Evolutionary conservation across 1,140 invertebrate species (phyloP), one percentile per base, ranked within the genome.

Genomic region (Bactericera cockerelli): DNA sequence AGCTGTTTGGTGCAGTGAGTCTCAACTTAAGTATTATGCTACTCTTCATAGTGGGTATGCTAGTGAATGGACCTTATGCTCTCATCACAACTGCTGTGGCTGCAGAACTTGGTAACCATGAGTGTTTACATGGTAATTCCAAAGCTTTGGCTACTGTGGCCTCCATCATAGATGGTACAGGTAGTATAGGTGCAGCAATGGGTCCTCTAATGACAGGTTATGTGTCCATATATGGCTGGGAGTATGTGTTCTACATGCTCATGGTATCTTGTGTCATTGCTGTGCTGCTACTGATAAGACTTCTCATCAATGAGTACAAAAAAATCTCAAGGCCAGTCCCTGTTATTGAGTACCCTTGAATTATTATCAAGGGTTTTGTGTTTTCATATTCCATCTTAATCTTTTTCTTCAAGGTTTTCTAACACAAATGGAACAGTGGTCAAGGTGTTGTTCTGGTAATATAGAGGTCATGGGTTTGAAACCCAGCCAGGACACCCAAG

Each of bases 61-160:
- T 96, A 36, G 92, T 97, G 0, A 97, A 97, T 73, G 93, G 92
- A 1, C 93, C 93, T 1, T 97, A 97, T 72, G 88, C 91, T 22
- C 74, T 98, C 19, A 97, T 98, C 67, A 97, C 93, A 13, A 97
- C 94, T 6, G 91, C 92, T 1, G 92, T 98, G 42, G 93, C 91
- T 55, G 89, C 93, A 11, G 93, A 97, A 70, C 74, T 97, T 1
- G 93, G 92, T 63, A 89, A 89, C 1, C 92, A 96, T 75, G 78
- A 81, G 59, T 86, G 82, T 61, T 74, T 97, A 38, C 78, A 82
- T 57, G 86, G 86, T 0, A 91, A 92, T 74, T 75, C 89, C 0
- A 89, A 87, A 72, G 93, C 93, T 11, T 70, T 98, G 49, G 92
- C 93, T 2, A 97, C 93, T 1, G 93, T 98, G 0, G 93, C 93